Evolutionary conservation across 2,113 vertebrate genomes (phyloP).

Genomic region (Nothocercus julius): DNA sequence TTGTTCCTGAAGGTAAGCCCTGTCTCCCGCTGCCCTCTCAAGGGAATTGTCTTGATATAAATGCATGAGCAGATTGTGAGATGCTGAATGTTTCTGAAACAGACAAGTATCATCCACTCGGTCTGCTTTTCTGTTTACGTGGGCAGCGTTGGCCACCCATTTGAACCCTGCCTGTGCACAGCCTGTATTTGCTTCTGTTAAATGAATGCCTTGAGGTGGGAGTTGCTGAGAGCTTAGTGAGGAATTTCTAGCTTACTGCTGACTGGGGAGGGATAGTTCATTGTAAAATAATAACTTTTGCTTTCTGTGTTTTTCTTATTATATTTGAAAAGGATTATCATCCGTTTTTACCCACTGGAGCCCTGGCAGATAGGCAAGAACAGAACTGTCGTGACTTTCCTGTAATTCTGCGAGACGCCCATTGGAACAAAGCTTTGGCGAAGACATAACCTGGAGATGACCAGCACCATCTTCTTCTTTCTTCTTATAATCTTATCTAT

Average conservation of each 20-base stretch:
- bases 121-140: not conserved
- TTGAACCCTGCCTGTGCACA: not conserved
- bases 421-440: not conserved
- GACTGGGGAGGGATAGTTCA: not conserved
- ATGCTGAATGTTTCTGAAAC: not conserved
- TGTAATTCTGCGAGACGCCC: conserved; percentile 50
- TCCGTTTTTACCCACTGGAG: conserved; percentile 85
- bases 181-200: not conserved
- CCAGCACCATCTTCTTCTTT: not conserved
- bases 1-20: not conserved
- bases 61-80: not conserved
- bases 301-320: not conserved
- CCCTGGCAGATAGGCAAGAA: conserved; percentile 92
- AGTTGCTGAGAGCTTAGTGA: not conserved
- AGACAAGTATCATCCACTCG: not conserved
- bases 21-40: not conserved
- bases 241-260: not conserved
- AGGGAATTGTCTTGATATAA: not conserved
- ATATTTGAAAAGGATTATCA: conserved; percentile 78
- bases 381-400: conserved; percentile 85
- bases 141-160: not conserved
- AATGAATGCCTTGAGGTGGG: not conserved
- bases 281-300: not conserved
- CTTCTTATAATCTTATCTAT: not conserved
- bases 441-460: not conserved